Conservation (phyloP, 1,140 invertebrate genomes). For the Lethocerus indicus region DNA sequence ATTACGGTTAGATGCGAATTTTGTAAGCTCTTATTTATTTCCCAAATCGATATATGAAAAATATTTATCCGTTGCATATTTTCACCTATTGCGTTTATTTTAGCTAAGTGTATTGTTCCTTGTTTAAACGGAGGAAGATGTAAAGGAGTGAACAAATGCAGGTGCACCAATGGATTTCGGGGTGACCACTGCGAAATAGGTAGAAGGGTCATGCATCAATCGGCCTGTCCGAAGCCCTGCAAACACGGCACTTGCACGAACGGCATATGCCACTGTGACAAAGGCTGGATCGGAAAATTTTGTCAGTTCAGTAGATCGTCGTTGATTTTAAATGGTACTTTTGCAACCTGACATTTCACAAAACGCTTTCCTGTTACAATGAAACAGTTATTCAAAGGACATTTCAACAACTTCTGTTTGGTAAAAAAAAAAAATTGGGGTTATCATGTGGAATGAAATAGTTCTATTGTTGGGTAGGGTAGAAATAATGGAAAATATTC, state of each 20-base stretch:
- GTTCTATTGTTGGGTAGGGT: no score
- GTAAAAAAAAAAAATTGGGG: no score
- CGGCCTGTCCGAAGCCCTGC: slow-evolving; percentile 48
- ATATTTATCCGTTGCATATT: neutral
- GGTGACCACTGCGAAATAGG: slow-evolving; percentile 78
- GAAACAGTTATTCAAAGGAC: no score
- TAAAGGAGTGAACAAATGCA: slow-evolving; percentile 68
- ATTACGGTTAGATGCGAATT: slow-evolving; percentile 81
- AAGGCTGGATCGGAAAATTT: slow-evolving; percentile 50
- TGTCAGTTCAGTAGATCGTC: slow-evolving; percentile 47
- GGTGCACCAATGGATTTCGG: slow-evolving; percentile 55
- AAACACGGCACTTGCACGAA: slow-evolving; percentile 51
- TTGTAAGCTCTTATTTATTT: slow-evolving; percentile 43
- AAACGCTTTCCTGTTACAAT: no score
- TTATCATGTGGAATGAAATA: no score
- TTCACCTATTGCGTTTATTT: slow-evolving; percentile 15
- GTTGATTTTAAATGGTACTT: no score
- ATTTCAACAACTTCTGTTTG: no score
- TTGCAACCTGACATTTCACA: no score
- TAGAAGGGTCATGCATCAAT: slow-evolving; percentile 39
- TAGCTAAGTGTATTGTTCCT: slow-evolving; percentile 77
- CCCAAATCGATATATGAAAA: no score
- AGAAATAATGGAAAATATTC: no score
- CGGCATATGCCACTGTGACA: slow-evolving; percentile 51
- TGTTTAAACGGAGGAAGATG: slow-evolving; percentile 73